Conservation (phyloP, 2,888 invertebrate species). For the Spisula solida region DNA sequence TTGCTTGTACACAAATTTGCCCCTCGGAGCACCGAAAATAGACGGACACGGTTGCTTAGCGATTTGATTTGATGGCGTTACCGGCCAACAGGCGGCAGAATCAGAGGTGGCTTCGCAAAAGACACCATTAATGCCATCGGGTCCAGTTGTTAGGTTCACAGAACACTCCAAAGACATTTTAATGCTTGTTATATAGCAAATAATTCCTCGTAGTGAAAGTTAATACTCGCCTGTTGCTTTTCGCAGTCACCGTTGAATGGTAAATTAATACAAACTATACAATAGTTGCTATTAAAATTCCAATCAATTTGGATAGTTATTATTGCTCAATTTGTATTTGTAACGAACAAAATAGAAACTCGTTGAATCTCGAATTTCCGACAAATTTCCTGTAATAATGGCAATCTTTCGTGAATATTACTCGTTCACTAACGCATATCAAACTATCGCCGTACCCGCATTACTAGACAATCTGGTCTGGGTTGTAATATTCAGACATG, state of each 20-base stretch:
- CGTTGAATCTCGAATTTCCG: not conserved
- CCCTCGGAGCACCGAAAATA: constrained; percentile 55
- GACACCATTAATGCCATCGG: constrained; percentile 30
- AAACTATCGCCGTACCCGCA: not conserved
- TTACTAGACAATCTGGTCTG: not conserved
- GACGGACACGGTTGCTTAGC: constrained; percentile 69
- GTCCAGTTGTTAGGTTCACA: not conserved
- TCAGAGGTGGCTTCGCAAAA: constrained; percentile 72
- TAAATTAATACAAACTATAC: not conserved
- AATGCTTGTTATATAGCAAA: not conserved
- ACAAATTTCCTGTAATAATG: not conserved
- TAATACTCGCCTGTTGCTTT: too few species aligned
- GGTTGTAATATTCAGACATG: not conserved
- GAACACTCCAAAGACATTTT: not conserved
- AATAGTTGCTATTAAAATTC: not conserved
- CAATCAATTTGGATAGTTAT: not conserved
- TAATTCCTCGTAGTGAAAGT: not conserved
- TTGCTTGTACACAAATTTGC: constrained; percentile 61
- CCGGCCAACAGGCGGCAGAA: constrained; percentile 72
- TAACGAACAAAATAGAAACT: not conserved
- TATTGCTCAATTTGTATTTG: not conserved
- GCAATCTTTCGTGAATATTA: not conserved
- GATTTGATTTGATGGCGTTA: constrained; percentile 58
- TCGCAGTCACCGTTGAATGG: too few species aligned
- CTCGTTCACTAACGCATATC: not conserved